Evolutionary conservation across 2,888 invertebrate species (phyloP).

Genomic region (Boloria euphrosyne): DNA sequence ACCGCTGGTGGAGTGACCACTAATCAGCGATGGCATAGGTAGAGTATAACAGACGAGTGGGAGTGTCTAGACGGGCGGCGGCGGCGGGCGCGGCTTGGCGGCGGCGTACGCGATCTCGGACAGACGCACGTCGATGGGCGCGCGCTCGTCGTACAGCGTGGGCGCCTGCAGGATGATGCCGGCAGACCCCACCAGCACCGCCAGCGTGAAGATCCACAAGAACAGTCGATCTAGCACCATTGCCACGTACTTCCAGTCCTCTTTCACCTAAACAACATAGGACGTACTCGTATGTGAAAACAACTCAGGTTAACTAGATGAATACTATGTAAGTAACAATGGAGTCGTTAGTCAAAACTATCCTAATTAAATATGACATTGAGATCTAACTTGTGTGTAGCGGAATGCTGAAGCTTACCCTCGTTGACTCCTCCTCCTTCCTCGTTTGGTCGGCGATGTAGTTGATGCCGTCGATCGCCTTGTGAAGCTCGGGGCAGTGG

Average conservation of each 20-base stretch:
- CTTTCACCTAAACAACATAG: slow-evolving; percentile 87
- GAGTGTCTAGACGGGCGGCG: slow-evolving; percentile 51
- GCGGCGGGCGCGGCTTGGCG: slow-evolving; percentile 87
- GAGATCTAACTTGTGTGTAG: too few relatives aligned
- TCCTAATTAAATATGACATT: too few relatives aligned
- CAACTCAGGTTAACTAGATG: too few relatives aligned
- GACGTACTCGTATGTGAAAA: not conserved
- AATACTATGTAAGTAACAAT: too few relatives aligned
- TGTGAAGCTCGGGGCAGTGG: slow-evolving; percentile 94
- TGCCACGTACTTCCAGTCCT: slow-evolving; percentile 99
- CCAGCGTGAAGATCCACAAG: slow-evolving; percentile 98
- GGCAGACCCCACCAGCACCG: slow-evolving; percentile 96
- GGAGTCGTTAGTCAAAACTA: too few relatives aligned
- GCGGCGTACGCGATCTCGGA: slow-evolving; percentile 95
- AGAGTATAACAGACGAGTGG: slow-evolving; percentile 43
- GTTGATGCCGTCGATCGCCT: slow-evolving; percentile 95
- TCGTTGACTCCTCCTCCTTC: slow-evolving; percentile 94
- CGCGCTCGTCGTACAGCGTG: slow-evolving; percentile 94
- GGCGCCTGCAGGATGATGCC: slow-evolving; percentile 97
- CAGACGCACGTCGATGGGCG: slow-evolving; percentile 92
- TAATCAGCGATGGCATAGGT: slow-evolving; percentile 15
- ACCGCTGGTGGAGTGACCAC: slow-evolving; percentile 12
- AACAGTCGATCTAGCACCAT: slow-evolving; percentile 98
- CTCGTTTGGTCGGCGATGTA: slow-evolving; percentile 96
- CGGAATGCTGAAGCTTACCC: slow-evolving; percentile 81